phyloP scores from a whole-genome alignment of 2,797 vertebrate species.

The Glossophaga mutica region DNA sequence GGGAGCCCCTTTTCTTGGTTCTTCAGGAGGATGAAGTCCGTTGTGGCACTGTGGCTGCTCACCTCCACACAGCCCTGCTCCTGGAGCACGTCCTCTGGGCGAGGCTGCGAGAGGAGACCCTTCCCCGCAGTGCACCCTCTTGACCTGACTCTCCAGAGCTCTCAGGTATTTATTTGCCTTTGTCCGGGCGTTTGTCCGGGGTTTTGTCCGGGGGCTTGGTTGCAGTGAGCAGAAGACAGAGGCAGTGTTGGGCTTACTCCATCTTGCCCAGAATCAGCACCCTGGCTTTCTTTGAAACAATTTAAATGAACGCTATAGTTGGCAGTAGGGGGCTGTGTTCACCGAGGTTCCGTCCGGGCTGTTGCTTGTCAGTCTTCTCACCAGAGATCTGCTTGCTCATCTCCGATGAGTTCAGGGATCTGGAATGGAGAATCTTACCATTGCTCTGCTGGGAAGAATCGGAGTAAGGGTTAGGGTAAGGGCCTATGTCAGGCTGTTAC shows the following conservation, averaged over 20 bases:
- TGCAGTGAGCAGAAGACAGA: background rate
- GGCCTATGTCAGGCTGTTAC: background rate
- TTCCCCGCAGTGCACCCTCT: accelerated
- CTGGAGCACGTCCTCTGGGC: background rate
- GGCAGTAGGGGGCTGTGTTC: background rate
- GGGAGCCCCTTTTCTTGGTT: background rate
- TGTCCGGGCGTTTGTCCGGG: too few species aligned
- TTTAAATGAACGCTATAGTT: background rate
- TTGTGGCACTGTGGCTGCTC: background rate
- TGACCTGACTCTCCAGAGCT: background rate
- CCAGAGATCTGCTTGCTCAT: background rate
- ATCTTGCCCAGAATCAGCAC: background rate
- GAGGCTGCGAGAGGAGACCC: background rate
- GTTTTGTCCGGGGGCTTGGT: background rate
- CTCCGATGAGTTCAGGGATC: background rate
- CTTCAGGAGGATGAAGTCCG: background rate
- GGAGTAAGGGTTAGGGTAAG: background rate
- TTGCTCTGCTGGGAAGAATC: background rate
- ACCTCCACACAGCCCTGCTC: background rate
- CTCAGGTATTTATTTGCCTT: background rate
- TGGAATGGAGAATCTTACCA: background rate
- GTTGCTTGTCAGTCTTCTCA: background rate
- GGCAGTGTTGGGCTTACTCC: background rate
- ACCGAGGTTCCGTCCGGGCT: background rate
- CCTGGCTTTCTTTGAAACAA: background rate